Conservation (phyloP, 2,113 vertebrate species). For the Callaeas wilsoni region DNA sequence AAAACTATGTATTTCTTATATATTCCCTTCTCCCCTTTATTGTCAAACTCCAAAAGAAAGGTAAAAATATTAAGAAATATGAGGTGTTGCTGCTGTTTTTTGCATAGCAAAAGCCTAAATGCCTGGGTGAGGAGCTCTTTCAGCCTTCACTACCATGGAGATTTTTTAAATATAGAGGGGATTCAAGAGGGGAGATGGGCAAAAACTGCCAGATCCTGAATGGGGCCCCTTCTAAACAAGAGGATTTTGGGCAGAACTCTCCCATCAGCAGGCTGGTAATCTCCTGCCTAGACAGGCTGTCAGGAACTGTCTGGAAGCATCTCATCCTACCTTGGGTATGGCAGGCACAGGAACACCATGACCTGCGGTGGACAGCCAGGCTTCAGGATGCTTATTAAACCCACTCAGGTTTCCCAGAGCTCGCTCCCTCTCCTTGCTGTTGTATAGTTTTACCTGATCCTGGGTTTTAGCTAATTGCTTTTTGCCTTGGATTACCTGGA, state of each 20-base stretch:
- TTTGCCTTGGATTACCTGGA: neutral
- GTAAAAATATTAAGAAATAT: neutral
- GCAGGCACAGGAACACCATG: neutral
- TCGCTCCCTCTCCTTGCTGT: neutral
- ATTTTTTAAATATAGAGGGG: neutral
- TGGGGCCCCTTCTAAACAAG: neutral
- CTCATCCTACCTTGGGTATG: neutral
- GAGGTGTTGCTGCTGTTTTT: neutral
- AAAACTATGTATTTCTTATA: neutral
- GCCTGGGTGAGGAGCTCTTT: neutral
- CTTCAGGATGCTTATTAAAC: neutral
- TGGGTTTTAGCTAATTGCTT: neutral
- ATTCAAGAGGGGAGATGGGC: neutral
- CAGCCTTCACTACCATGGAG: neutral
- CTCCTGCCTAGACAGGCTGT: neutral
- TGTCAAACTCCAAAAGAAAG: neutral
- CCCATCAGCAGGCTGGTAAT: neutral
- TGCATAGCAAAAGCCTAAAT: neutral
- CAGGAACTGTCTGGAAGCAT: neutral
- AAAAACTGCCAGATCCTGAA: neutral
- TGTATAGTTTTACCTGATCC: neutral
- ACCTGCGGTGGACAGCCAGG: neutral
- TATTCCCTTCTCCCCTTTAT: neutral
- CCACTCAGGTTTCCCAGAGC: neutral
- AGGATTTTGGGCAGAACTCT: neutral